Evolutionary conservation across 1,140 invertebrate species (phyloP), one percentile per base, ranked within the genome.

Genomic region (fruit fly (Drosophila melanogaster)): DNA sequence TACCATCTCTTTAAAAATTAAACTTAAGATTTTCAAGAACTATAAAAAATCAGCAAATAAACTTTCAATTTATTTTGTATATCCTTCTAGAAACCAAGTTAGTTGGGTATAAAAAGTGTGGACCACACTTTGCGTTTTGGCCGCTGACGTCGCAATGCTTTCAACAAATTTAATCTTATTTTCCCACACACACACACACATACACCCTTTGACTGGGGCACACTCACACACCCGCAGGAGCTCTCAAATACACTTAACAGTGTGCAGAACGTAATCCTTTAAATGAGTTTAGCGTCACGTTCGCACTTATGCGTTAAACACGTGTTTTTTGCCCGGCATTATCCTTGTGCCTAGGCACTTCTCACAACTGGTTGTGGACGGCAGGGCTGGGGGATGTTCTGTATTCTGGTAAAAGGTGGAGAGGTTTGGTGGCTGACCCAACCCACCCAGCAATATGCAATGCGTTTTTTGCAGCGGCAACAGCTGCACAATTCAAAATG

Each of bases 221-320:
- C 50, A 54, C 69, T 38, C 38, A 61, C 53, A 71, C 46, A 49
- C 15, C 17, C 53, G 35, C 38, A 54, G 12, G 61, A 41, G 37
- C 30, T 38, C 54, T 64, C 53, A 77, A 58, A 59, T 65, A 69
- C 58, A 61, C 83, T 79, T 72, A 57, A 75, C 75, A 65, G 65
- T 64, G 76, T 72, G 53, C 75, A 71, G 76, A 66, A 62, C 72
- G 79, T 89, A 89, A 89, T 89, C 84, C 84, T 89, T 89, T 89
- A 89, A 89, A 89, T 89, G 84, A 89, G 84, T 89, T 89, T 89
- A 89, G 84, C 84, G 84, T 84, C 84, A 89, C 84, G 84, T 89
- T 89, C 84, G 77, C 84, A 89, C 84, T 89, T 89, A 89, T 89
- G 84, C 79, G 77, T 89, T 89, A 89, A 89, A 89, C 84, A 89